Evolutionary conservation across 64 coral and sea anemone genomes (phyloP).

Genomic region (Catalaphyllia jardinei): DNA sequence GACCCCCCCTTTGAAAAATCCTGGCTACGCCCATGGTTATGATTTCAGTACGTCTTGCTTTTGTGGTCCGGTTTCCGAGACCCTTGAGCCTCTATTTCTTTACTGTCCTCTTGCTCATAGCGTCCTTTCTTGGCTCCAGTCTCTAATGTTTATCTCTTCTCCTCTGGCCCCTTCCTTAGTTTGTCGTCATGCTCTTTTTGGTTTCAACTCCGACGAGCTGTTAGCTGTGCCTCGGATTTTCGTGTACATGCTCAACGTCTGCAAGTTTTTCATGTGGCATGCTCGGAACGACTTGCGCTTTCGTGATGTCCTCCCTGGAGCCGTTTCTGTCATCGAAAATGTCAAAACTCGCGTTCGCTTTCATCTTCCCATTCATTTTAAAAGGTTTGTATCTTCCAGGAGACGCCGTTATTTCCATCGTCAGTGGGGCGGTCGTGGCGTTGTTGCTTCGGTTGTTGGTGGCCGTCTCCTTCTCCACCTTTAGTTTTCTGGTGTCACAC

Average conservation of each 20-base stretch:
- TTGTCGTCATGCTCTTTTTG: conserved; percentile 38
- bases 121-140: background rate
- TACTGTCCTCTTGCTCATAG: conserved; percentile 9
- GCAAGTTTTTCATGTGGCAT: background rate
- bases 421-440: conserved; percentile 1
- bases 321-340: background rate
- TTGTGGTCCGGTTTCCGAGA: background rate
- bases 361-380: background rate
- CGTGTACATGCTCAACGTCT: conserved; percentile 12
- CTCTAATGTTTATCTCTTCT: background rate
- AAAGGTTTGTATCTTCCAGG: background rate
- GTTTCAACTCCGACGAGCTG: background rate
- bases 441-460: background rate
- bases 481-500: no score
- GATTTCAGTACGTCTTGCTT: background rate
- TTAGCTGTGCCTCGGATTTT: background rate
- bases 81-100: conserved; percentile 9
- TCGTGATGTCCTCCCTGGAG: background rate
- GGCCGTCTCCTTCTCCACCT: no score
- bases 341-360: background rate
- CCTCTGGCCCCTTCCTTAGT: background rate
- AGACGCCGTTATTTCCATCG: background rate
- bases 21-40: no score
- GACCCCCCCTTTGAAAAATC: no score
- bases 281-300: background rate